Base-by-base conservation (phyloP, 2,888 invertebrate species). In the Cactoblastis cactorum region DNA sequence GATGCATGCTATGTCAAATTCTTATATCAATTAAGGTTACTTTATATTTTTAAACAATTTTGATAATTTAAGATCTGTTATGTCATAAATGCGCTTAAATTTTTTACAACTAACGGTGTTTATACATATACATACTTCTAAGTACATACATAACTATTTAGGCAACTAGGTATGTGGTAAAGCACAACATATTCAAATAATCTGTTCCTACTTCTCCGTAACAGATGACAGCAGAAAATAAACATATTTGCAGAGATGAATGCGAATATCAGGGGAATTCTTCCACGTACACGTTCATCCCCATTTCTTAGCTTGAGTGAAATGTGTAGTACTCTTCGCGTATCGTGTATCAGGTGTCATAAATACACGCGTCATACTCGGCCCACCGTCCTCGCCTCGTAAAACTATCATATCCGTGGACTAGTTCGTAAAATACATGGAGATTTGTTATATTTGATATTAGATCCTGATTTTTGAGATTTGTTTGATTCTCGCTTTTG, bases 321-420 rank as follows among this genome's bases (percentile, higher is more conserved):
- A 22, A 22, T 41, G 33, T 67, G 67, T 70, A 63, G 69, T 71
- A 37, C 37, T 17, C 18, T 17, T 37, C 9, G 17, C 72, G 85
- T 85, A 87, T 87, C 86, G 78, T 80, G 69, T 87, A 78, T 65
- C 70, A 62, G 70, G 75, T 71, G 73, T 81, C 84, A 71, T 88
- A 86, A 88, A 87, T 77, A 76, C 78, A 80, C 78, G 77, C 77
- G 85, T 80, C 79, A 77, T 67, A 74, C 65, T 50, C 62, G 70
- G 73, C 77, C 83, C 83, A 80, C 81, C 84, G 74, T 74, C 81
- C 70, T 60, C 60, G 69, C 58, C 12, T 49, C 49, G 32, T 49
- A 39, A 41, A 49, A 38, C 34, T 24, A 22, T 48, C 47, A 48
- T 48, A 37, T 37, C 47, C 43, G 43, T 11, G 43, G 24, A 28